Conservation (phyloP, 2,888 invertebrate species). For the Ethmia dodecea region DNA sequence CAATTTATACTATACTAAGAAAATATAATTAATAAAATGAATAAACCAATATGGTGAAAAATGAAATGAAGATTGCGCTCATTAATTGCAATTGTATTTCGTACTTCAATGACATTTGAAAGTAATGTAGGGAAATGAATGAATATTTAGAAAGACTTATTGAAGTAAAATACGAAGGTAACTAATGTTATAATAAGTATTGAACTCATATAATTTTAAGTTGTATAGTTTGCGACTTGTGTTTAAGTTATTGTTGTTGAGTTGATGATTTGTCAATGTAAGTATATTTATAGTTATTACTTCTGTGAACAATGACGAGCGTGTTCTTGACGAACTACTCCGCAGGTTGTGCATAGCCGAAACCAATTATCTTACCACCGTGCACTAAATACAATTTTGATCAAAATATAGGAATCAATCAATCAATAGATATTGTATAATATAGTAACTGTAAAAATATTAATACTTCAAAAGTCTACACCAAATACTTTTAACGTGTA, state of each 20-base stretch:
- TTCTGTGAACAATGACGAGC: constrained; percentile 20
- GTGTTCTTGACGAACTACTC: constrained; percentile 29
- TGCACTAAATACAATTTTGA: too few species aligned
- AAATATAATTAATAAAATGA: constrained; percentile 76
- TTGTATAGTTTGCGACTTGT: constrained; percentile 34
- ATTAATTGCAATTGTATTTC: constrained; percentile 74
- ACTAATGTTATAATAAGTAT: constrained; percentile 71
- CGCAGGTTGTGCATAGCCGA: not conserved
- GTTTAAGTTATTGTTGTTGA: constrained; percentile 27
- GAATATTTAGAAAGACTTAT: constrained; percentile 78
- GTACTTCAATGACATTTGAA: constrained; percentile 75
- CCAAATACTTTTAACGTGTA: constrained; percentile 1
- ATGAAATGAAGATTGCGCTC: constrained; percentile 66
- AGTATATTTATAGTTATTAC: constrained; percentile 16
- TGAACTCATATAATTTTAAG: constrained; percentile 55
- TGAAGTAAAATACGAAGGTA: constrained; percentile 74
- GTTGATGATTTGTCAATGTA: constrained; percentile 24
- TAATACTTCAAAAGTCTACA: not conserved
- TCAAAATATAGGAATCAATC: too few species aligned
- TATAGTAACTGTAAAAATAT: too few species aligned
- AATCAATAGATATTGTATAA: too few species aligned
- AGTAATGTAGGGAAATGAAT: constrained; percentile 73
- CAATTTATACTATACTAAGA: constrained; percentile 78
- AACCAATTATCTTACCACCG: not conserved
- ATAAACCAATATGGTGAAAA: constrained; percentile 75